These are phyloP conservation scores for Drosophila subsilvestris DNA, from an alignment of 2,888 invertebrate species.

Conservation along the genomic window DNA sequence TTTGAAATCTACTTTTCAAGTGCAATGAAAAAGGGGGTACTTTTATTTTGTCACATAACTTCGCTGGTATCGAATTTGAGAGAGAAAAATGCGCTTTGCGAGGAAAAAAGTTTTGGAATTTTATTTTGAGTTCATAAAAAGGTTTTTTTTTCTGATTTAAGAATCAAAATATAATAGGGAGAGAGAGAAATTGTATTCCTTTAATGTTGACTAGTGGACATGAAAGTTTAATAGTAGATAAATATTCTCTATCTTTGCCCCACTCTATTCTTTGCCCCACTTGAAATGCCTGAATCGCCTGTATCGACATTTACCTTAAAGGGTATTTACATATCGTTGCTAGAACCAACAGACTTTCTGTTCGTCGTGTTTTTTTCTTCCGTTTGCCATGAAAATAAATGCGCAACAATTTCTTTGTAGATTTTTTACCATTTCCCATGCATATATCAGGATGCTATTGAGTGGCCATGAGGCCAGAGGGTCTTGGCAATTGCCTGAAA, in stretches of 20 bases:
- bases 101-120: conserved; percentile 18
- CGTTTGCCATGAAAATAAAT: conserved; percentile 31
- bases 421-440: conserved; percentile 35
- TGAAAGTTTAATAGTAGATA: no score
- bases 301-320: neutral
- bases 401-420: conserved; percentile 28
- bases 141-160: no score
- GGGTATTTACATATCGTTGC: conserved; percentile 5
- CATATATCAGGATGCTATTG: conserved; percentile 38
- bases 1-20: conserved; percentile 12
- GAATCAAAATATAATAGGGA: neutral
- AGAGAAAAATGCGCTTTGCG: neutral
- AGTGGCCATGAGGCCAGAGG: conserved; percentile 21
- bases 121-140: neutral
- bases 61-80: neutral
- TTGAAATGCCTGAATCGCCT: conserved; percentile 9
- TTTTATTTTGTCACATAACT: conserved; percentile 4
- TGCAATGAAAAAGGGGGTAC: conserved; percentile 12
- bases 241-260: no score
- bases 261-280: neutral
- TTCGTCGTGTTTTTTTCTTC: conserved; percentile 6
- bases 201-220: no score
- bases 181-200: no score
- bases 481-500: conserved; percentile 40
- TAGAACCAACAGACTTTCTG: neutral